Evolutionary conservation across 2,113 vertebrate species (phyloP), one percentile per base, ranked within the genome.

Genomic region (Bujurquina vittata): DNA sequence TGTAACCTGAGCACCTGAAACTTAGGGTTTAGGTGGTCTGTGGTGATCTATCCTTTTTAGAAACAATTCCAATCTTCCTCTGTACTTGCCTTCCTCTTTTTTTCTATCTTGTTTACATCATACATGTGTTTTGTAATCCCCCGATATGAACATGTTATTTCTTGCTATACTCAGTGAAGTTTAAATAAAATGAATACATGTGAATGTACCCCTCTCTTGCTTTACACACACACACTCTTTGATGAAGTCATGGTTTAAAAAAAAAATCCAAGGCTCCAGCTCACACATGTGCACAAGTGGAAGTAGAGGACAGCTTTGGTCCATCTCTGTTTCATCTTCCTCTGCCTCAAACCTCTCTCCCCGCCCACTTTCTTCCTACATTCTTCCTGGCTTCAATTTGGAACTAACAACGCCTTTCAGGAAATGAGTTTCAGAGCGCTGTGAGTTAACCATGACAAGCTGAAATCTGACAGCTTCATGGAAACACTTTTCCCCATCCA

Each of bases 381-480:
- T 83, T 67, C 63, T 62, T 83, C 81, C 74, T 73, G 52, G 37
- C 37, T 84, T 74, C 29, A 69, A 11, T 67, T 61, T 84, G 55
- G 46, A 35, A 49, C 55, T 52, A 23, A 59, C 5, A 22, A 54
- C 15, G 15, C 17, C 74, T 22, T 18, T 78, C 5, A 79, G 77
- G 35, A 62, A 61, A 84, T 40, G n/a, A 81, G 54, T 33, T 49
- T 69, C 75, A 77, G 75, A 75, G 20, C 65, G 35, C 11, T 12
- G 61, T 26, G 65, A 37, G 56, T 80, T 74, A 58, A 86, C 33
- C 35, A 65, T 59, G 74, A 84, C 74, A 72, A 49, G 29, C 26
- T 85, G 23, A 86, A 84, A 77, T 79, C 46, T 59, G 67, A 84
- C 77, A 84, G 76, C 18, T 86, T 89, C 56, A 65, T 61, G 79